These are phyloP conservation scores for Plemyria rubiginata DNA, from an alignment of 2,888 invertebrate genomes.

Conservation along the genomic window DNA sequence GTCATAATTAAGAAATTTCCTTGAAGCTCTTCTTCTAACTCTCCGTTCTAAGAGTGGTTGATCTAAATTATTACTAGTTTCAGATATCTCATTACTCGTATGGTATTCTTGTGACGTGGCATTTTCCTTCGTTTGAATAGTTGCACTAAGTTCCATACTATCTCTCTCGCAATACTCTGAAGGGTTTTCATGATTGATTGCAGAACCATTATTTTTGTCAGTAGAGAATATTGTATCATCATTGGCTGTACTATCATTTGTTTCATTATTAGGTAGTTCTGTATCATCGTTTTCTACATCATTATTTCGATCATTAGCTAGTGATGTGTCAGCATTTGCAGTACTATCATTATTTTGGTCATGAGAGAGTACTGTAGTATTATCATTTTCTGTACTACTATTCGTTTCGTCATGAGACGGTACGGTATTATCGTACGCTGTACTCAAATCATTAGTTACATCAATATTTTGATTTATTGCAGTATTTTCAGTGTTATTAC, in stretches of 20 bases:
- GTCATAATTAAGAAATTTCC: slow-evolving; percentile 18
- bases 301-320: no score
- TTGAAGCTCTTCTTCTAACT: slow-evolving; percentile 2
- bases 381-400: background rate
- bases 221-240: background rate
- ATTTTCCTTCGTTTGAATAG: background rate
- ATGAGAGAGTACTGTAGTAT: background rate
- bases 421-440: background rate
- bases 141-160: background rate
- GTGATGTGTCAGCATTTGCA: background rate
- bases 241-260: background rate
- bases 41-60: slow-evolving; percentile 10
- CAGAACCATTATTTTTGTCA: background rate
- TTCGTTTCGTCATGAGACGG: background rate
- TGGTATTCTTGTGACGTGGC: background rate
- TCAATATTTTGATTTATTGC: slow-evolving; percentile 1
- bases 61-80: slow-evolving; percentile 10
- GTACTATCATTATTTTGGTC: background rate
- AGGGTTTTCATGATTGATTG: background rate
- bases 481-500: background rate
- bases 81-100: background rate
- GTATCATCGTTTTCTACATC: background rate
- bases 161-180: background rate
- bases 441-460: slow-evolving; percentile 1
- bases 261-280: background rate